Evolutionary conservation across 2,888 invertebrate species (phyloP).

Genomic region (Spisula subtruncata): DNA sequence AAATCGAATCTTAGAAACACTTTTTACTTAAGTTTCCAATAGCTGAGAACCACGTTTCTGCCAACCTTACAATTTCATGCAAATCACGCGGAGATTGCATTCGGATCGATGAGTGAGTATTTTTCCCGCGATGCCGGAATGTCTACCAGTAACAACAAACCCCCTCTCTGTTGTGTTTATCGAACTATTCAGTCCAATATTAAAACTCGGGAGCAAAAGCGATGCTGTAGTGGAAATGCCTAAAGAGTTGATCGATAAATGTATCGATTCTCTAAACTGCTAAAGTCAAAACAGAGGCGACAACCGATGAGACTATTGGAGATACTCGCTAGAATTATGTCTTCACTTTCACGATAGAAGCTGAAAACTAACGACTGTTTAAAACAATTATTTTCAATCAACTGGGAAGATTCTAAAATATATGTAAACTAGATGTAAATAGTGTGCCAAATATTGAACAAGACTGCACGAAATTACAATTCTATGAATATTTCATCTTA

Average conservation of each 20-base stretch:
- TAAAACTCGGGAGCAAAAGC: constrained; percentile 17
- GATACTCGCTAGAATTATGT: not conserved
- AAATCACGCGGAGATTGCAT: not conserved
- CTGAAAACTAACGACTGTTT: too few relatives aligned
- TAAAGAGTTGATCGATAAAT: not conserved
- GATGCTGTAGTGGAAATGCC: not conserved
- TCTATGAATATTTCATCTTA: too few relatives aligned
- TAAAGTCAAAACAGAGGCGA: not conserved
- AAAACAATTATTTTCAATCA: too few relatives aligned
- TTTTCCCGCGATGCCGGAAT: not conserved
- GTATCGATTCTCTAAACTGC: constrained; percentile 16
- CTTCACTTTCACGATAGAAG: too few relatives aligned
- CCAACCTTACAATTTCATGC: not conserved
- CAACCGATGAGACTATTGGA: not conserved
- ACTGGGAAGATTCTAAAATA: too few relatives aligned
- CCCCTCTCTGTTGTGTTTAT: not conserved
- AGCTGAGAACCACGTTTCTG: not conserved
- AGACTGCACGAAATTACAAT: too few relatives aligned
- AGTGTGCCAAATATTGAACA: too few relatives aligned
- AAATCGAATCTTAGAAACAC: not conserved
- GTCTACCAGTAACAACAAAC: not conserved
- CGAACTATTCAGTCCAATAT: constrained; percentile 3
- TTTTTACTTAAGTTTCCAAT: not conserved
- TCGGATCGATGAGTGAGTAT: not conserved
- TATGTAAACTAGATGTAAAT: too few relatives aligned